A percentile compares a stretch with the other conserved stretches of the same genome.
Conservation (phyloP, 2,888 invertebrate genomes). For the Spodoptera littoralis region DNA sequence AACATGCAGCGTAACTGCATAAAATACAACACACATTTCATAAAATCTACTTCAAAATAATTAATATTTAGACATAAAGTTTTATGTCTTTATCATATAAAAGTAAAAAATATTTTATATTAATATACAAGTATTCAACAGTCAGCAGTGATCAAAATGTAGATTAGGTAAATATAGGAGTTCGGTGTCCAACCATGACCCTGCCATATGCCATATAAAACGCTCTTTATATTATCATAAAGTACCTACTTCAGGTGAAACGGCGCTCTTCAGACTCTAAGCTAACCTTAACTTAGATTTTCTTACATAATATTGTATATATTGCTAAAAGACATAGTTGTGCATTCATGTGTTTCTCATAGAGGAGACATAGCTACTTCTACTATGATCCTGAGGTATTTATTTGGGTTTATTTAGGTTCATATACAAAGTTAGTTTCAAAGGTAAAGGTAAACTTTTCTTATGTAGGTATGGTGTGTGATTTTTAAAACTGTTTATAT, state of each 20-base stretch:
- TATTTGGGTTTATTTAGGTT: too few relatives aligned
- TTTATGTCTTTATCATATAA: neutral
- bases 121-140: conserved; percentile 24
- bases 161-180: conserved; percentile 33
- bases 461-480: too few relatives aligned
- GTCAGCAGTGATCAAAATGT: conserved; percentile 43
- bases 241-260: conserved; percentile 25
- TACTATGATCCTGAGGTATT: neutral
- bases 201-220: conserved; percentile 32
- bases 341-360: too few relatives aligned
- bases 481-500: too few relatives aligned
- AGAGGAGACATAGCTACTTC: neutral
- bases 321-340: too few relatives aligned
- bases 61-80: too few relatives aligned
- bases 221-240: conserved; percentile 38
- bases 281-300: conserved; percentile 12
- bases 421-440: too few relatives aligned
- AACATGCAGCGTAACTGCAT: too few relatives aligned
- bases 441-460: too few relatives aligned
- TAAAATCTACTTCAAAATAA: too few relatives aligned
- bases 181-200: conserved; percentile 27
- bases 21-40: too few relatives aligned
- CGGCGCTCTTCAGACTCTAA: conserved; percentile 10
- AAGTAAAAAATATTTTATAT: conserved; percentile 4
- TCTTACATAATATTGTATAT: conserved; percentile 5